Percentiles rank a stretch among this genome's conserved stretches.
These are phyloP conservation scores for Ceuthmochares aereus DNA, from an alignment of 2,113 vertebrate genomes.

Conservation along the genomic window DNA sequence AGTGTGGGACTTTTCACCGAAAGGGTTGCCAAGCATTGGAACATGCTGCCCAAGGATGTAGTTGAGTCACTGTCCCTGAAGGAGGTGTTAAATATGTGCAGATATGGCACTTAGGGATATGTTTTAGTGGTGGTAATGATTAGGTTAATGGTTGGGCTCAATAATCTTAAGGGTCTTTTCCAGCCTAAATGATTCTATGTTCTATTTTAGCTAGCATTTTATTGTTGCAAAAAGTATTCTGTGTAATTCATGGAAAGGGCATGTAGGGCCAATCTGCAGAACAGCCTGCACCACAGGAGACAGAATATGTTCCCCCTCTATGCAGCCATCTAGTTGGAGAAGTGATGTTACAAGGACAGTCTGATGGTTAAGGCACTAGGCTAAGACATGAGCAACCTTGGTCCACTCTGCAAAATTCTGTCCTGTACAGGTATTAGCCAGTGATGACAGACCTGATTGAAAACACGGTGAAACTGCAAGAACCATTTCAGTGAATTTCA, in stretches of 20 bases:
- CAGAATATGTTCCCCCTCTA: background rate
- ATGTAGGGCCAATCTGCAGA: background rate
- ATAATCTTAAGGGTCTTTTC: too few relatives aligned
- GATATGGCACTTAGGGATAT: too few relatives aligned
- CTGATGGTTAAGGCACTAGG: background rate
- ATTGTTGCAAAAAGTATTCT: background rate
- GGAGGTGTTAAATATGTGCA: too few relatives aligned
- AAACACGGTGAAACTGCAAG: background rate
- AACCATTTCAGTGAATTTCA: background rate
- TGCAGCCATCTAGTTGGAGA: background rate
- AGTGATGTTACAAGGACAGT: background rate
- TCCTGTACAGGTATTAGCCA: background rate
- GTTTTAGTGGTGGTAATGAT: too few relatives aligned
- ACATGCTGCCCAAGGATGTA: too few relatives aligned
- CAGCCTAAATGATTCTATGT: too few relatives aligned
- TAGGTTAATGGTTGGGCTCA: too few relatives aligned
- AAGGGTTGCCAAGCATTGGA: too few relatives aligned
- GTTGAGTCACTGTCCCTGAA: too few relatives aligned
- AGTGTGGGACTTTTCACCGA: background rate
- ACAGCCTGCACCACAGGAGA: background rate
- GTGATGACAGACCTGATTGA: background rate
- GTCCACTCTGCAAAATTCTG: background rate
- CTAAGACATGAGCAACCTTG: background rate
- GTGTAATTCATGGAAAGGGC: background rate
- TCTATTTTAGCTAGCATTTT: background rate